Percentiles rank a stretch among this genome's conserved stretches.
Conservation (phyloP, 2,888 invertebrate species). For the Cosmorhoe ocellata region DNA sequence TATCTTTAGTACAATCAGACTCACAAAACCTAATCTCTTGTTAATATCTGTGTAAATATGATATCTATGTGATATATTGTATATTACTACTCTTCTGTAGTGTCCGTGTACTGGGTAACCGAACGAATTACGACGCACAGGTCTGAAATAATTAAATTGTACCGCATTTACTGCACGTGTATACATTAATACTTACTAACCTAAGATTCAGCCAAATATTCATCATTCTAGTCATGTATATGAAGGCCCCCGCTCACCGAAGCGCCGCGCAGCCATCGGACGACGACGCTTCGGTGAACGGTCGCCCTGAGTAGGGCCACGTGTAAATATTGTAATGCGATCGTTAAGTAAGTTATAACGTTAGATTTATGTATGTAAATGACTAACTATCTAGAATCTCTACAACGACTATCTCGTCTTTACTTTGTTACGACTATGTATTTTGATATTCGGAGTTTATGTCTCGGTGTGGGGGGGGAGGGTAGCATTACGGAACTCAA, state of each 20-base stretch:
- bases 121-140: conserved; percentile 75
- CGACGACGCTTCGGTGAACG: neutral
- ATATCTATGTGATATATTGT: too few relatives aligned
- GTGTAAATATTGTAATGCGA: conserved; percentile 45
- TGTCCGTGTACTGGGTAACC: conserved; percentile 44
- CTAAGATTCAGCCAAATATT: conserved; percentile 46
- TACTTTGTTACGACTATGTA: conserved; percentile 61
- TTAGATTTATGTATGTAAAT: conserved; percentile 39
- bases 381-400: conserved; percentile 43
- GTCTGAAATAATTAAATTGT: conserved; percentile 52
- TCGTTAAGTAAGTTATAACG: conserved; percentile 36
- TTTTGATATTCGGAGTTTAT: conserved; percentile 71
- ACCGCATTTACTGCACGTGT: conserved; percentile 15
- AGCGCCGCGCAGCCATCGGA: neutral
- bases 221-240: conserved; percentile 42
- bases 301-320: conserved; percentile 18
- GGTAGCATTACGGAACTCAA: conserved; percentile 34
- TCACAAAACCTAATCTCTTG: too few relatives aligned
- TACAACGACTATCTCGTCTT: conserved; percentile 67
- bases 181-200: too few relatives aligned
- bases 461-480: conserved; percentile 30
- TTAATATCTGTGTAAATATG: too few relatives aligned
- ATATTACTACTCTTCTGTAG: conserved; percentile 11
- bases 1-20: too few relatives aligned
- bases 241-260: neutral